Evolutionary conservation across 2,113 vertebrate genomes (phyloP).

Genomic region (Bettongia penicillata): DNA sequence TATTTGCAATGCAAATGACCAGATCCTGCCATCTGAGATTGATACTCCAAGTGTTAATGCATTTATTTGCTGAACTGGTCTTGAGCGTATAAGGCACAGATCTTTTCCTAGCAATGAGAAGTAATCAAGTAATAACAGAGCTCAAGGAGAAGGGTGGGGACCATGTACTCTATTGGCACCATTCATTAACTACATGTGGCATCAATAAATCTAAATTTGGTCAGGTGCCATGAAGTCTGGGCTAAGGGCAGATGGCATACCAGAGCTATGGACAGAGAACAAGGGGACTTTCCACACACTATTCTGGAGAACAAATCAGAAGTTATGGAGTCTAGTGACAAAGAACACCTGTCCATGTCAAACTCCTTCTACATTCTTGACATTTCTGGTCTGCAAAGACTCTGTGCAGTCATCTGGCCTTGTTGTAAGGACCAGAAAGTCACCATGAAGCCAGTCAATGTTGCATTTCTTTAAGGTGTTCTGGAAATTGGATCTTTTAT

Average conservation of each 20-base stretch:
- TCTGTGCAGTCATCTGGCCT: constrained; percentile 21
- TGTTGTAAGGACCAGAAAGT: background rate
- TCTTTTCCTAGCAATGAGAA: constrained; percentile 1
- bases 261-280: background rate
- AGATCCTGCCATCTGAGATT: constrained; percentile 41
- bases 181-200: background rate
- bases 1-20: constrained; percentile 57
- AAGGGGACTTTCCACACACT: constrained; percentile 27
- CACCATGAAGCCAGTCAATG: background rate
- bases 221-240: constrained; percentile 49
- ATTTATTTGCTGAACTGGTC: constrained; percentile 46
- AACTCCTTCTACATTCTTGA: constrained; percentile 49
- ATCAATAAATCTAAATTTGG: constrained; percentile 56
- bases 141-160: background rate
- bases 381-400: background rate
- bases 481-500: background rate
- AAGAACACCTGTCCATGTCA: constrained; percentile 56
- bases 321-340: background rate
- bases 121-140: constrained; percentile 52
- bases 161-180: accelerated
- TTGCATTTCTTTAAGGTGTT: background rate
- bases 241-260: constrained; percentile 42
- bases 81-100: background rate
- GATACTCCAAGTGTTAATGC: constrained; percentile 37
- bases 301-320: background rate